Evolutionary conservation across 2,113 vertebrate species (phyloP).

Genomic region (Nansenia antarctica): DNA sequence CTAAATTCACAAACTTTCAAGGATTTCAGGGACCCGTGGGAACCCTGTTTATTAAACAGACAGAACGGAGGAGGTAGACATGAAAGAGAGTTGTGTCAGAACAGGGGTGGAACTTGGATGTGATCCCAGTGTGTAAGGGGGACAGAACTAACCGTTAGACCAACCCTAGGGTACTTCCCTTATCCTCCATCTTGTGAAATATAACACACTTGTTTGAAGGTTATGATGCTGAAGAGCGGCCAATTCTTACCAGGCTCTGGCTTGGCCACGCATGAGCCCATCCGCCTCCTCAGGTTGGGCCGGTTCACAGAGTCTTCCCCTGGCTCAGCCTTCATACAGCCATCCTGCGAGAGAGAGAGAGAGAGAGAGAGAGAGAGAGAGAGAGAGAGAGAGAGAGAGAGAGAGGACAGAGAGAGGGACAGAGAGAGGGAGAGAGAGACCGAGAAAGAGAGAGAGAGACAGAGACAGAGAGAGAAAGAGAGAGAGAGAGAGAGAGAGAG

Average conservation of each 20-base stretch:
- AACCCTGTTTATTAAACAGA: too few relatives aligned
- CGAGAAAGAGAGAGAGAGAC: not conserved
- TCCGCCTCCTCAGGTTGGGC: constrained; percentile 89
- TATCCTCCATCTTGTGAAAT: not conserved
- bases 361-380: not conserved
- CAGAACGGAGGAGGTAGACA: too few relatives aligned
- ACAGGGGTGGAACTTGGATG: too few relatives aligned
- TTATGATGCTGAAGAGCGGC: not conserved
- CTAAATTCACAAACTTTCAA: too few relatives aligned
- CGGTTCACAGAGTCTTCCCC: constrained; percentile 78
- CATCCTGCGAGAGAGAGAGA: constrained; percentile 47
- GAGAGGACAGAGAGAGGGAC: not conserved
- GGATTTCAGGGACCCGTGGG: too few relatives aligned
- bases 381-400: too few relatives aligned
- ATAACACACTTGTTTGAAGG: not conserved
- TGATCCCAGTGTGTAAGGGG: too few relatives aligned
- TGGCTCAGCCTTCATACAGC: constrained; percentile 80
- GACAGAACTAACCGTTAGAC: too few relatives aligned
- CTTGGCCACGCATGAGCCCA: constrained; percentile 85
- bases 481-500: not conserved
- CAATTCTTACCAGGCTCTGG: constrained; percentile 79
- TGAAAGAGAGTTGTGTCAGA: too few relatives aligned
- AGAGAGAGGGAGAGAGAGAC: not conserved
- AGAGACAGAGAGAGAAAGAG: not conserved
- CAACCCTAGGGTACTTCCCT: too few relatives aligned